Evolutionary conservation across 2,113 vertebrate species (phyloP).

Genomic region (Anolis carolinensis): DNA sequence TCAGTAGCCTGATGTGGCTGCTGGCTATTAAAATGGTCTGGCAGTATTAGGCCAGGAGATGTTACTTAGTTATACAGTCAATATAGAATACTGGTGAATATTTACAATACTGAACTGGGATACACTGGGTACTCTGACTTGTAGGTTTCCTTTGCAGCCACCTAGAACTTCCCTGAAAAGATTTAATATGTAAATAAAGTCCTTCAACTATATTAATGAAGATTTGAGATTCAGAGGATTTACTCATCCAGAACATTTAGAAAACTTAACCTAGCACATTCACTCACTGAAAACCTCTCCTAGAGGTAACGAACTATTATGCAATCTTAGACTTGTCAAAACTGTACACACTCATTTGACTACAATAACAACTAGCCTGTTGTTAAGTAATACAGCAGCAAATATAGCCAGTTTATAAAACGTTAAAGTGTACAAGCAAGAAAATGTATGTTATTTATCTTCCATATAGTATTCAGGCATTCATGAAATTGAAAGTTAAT

Average conservation of each 20-base stretch:
- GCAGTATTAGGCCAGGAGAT: too few relatives aligned
- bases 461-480: conserved; percentile 81
- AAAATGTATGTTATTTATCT: conserved; percentile 79
- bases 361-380: conserved; percentile 55
- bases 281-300: conserved; percentile 21
- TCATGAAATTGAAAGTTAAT: conserved; percentile 87
- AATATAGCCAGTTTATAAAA: conserved; percentile 75
- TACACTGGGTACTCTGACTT: not conserved
- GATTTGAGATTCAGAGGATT: conserved; percentile 20
- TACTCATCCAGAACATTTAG: conserved; percentile 25
- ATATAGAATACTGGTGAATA: too few relatives aligned
- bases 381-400: conserved; percentile 64
- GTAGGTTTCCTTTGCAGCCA: not conserved
- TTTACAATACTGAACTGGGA: not conserved
- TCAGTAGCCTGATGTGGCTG: too few relatives aligned
- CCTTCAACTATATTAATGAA: conserved; percentile 29
- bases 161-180: conserved; percentile 37
- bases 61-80: too few relatives aligned
- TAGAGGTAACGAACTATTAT: conserved; percentile 67
- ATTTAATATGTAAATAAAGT: not conserved
- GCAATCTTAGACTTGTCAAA: conserved; percentile 61
- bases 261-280: conserved; percentile 55
- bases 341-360: conserved; percentile 64
- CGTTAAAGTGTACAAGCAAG: conserved; percentile 78
- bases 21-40: too few relatives aligned